Evolutionary conservation across 1,140 invertebrate genomes (phyloP).

Genomic region (Papilio machaon): DNA sequence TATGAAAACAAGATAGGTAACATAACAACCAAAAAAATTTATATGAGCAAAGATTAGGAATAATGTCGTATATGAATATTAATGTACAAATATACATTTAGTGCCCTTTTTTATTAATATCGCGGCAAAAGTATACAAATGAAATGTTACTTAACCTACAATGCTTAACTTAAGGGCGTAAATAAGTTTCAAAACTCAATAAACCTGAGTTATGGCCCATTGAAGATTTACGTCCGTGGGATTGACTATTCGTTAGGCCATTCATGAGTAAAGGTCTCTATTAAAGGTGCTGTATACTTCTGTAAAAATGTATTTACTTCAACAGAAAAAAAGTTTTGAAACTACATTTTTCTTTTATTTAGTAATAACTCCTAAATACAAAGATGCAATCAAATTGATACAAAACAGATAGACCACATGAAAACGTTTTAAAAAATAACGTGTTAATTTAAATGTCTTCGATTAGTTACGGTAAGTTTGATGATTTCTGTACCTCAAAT

Average conservation of each 20-base stretch:
- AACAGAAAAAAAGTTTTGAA: constrained; percentile 10
- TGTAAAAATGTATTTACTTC: constrained; percentile 44
- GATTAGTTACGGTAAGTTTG: too few species aligned
- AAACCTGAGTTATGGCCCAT: constrained; percentile 73
- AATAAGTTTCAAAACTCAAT: constrained; percentile 73
- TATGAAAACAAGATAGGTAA: background rate
- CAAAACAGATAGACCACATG: too few species aligned
- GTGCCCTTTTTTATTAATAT: constrained; percentile 43
- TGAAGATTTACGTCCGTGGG: constrained; percentile 67
- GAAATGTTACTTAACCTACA: background rate
- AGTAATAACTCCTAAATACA: background rate
- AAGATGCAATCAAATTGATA: too few species aligned
- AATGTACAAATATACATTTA: too few species aligned
- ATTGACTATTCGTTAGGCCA: constrained; percentile 70
- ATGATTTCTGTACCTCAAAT: too few species aligned
- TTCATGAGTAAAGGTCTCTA: constrained; percentile 58
- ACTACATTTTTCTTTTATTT: background rate
- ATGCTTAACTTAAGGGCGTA: constrained; percentile 32
- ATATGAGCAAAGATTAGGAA: background rate
- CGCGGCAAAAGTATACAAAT: background rate
- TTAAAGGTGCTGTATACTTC: constrained; percentile 57
- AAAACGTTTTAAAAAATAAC: too few species aligned
- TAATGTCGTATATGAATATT: background rate
- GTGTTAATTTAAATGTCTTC: too few species aligned
- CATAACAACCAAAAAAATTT: background rate